phyloP scores from a whole-genome alignment of 92 coral and sea anemone genomes.

The Meandrina meandrites region DNA sequence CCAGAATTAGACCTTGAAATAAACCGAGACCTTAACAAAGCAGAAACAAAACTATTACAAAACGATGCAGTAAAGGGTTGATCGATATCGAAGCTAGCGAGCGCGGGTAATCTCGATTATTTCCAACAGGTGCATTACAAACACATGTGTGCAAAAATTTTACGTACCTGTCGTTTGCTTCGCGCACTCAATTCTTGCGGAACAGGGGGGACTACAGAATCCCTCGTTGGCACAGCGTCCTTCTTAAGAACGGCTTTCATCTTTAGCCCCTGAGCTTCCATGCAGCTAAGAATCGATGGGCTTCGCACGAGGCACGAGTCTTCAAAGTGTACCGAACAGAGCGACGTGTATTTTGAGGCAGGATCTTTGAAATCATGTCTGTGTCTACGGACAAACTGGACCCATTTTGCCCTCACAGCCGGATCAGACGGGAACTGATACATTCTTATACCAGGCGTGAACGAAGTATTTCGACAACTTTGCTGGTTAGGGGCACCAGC shows the following conservation, averaged over 20 bases:
- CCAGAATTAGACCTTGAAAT: no score
- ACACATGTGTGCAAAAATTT: background rate
- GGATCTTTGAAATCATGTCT: no score
- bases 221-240: constrained; percentile 40
- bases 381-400: no score
- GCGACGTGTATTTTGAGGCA: constrained; percentile 16
- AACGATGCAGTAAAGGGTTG: background rate
- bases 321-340: constrained; percentile 41
- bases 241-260: constrained; percentile 2
- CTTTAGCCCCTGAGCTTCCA: constrained; percentile 6
- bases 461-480: background rate
- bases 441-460: no score
- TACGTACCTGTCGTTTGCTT: constrained; percentile 40
- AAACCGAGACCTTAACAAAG: no score
- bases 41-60: no score
- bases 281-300: background rate
- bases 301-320: constrained; percentile 21
- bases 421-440: no score
- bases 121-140: background rate
- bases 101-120: background rate
- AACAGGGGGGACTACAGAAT: constrained; percentile 20
- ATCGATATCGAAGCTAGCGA: background rate
- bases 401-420: no score
- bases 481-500: constrained; percentile 31
- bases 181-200: constrained; percentile 26